A percentile compares a stretch with the other conserved stretches of the same genome.
phyloP scores from a whole-genome alignment of 2,888 invertebrate species.

The Boloria euphrosyne region DNA sequence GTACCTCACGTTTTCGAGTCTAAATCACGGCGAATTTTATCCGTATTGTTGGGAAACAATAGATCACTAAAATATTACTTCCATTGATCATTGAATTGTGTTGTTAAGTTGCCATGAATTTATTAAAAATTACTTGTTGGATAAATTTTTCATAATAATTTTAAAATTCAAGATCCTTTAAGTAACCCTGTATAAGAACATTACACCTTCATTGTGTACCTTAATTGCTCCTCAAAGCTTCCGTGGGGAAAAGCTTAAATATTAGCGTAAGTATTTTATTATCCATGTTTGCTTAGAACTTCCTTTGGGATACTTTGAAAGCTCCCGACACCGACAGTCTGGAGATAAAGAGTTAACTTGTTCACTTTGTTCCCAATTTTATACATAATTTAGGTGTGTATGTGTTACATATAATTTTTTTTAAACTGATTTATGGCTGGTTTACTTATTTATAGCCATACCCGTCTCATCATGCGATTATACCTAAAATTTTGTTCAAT shows the following conservation, averaged over 20 bases:
- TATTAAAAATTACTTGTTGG: background rate
- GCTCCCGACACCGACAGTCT: conserved; percentile 56
- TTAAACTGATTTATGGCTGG: background rate
- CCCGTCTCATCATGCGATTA: too few relatives aligned
- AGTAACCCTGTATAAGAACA: background rate
- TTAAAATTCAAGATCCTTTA: background rate
- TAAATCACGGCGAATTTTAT: conserved; percentile 38
- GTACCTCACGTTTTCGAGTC: conserved; percentile 65
- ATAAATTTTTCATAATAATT: background rate
- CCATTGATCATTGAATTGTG: too few relatives aligned
- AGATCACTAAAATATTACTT: too few relatives aligned
- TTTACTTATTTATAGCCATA: too few relatives aligned
- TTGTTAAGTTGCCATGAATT: background rate
- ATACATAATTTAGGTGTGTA: background rate
- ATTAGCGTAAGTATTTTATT: conserved; percentile 68
- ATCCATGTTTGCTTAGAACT: conserved; percentile 61
- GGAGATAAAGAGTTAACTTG: conserved; percentile 55
- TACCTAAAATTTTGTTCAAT: too few relatives aligned
- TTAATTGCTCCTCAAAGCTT: conserved; percentile 55
- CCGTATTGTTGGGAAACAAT: background rate
- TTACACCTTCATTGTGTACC: conserved; percentile 5
- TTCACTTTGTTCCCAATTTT: conserved; percentile 24
- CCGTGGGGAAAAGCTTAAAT: conserved; percentile 65
- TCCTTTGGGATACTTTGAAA: conserved; percentile 61
- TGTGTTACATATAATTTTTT: too few relatives aligned